phyloP scores from a whole-genome alignment of 2,888 invertebrate species.

The Linyphia triangularis region DNA sequence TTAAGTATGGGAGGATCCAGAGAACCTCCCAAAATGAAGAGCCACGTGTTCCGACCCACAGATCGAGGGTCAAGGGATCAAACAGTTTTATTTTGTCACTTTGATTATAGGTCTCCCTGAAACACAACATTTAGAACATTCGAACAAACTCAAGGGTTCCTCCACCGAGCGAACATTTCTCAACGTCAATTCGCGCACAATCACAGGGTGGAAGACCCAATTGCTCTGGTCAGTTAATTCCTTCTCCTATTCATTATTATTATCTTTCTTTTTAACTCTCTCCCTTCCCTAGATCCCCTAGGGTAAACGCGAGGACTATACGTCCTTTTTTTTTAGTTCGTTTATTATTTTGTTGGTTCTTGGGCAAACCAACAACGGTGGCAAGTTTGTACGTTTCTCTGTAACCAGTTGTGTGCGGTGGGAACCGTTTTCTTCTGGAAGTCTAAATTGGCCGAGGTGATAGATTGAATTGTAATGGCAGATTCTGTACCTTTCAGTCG shows the following conservation, averaged over 20 bases:
- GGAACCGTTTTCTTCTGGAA: slow-evolving; percentile 42
- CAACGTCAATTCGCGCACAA: slow-evolving; percentile 59
- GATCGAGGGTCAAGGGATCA: slow-evolving; percentile 62
- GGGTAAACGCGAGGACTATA: not conserved
- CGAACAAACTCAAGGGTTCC: slow-evolving; percentile 22
- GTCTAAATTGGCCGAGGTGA: slow-evolving; percentile 64
- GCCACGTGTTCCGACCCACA: slow-evolving; percentile 54
- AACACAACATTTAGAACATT: slow-evolving; percentile 55
- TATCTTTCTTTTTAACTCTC: not conserved
- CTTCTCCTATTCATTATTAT: slow-evolving; percentile 48
- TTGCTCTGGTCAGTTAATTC: slow-evolving; percentile 73
- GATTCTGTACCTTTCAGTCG: slow-evolving; percentile 45
- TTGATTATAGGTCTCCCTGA: slow-evolving; percentile 71
- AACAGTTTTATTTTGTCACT: slow-evolving; percentile 75
- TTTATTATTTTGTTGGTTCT: not conserved
- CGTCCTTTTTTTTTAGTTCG: not conserved
- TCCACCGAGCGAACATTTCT: slow-evolving; percentile 53
- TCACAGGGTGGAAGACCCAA: slow-evolving; percentile 66
- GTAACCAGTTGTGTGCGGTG: slow-evolving; percentile 47
- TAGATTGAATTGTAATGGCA: slow-evolving; percentile 75
- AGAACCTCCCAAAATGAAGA: not conserved
- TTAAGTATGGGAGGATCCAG: slow-evolving; percentile 65
- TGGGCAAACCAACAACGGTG: slow-evolving; percentile 36
- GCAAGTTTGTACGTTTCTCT: slow-evolving; percentile 14
- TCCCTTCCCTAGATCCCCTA: not conserved